Evolutionary conservation across 2,888 invertebrate genomes (phyloP), one percentile per base, ranked within the genome.

Genomic region (Suillia variegata): DNA sequence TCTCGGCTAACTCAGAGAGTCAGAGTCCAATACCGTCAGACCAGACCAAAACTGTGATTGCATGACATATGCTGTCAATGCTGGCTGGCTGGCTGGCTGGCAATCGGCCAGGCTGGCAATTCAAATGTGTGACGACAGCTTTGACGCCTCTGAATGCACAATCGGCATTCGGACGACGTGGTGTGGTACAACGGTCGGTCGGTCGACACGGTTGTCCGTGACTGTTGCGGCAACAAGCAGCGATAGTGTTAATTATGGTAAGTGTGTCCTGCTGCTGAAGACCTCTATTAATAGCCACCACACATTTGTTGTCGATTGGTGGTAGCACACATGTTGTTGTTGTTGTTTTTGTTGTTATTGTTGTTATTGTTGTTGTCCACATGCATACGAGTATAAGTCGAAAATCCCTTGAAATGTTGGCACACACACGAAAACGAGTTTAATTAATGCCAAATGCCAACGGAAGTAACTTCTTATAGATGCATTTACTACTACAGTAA

Each of bases 401-500:
- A n/a, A n/a, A n/a, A n/a, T n/a, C n/a, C n/a, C n/a, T 12, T 31
- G 31, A 31, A 31, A n/a, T n/a, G n/a, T n/a, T 12, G 31, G 31
- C 31, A 31, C 31, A 31, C 31, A 31, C 31, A 31, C 31, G 31
- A 31, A 31, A 31, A 31, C 31, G 31, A 31, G 31, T 31, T 31
- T 57, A 52, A 57, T 57, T 52, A 71, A 73, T 73, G 74, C 70
- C n/a, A n/a, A n/a, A n/a, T n/a, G n/a, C n/a, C n/a, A n/a, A n/a
- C n/a, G n/a, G n/a, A n/a, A n/a, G n/a, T n/a, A n/a, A n/a, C n/a
- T n/a, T n/a, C n/a, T n/a, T n/a, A n/a, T n/a, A n/a, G n/a, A n/a
- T n/a, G n/a, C n/a, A n/a, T n/a, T n/a, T n/a, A n/a, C n/a, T n/a
- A n/a, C n/a, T n/a, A n/a, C n/a, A n/a, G n/a, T n/a, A n/a, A n/a